These are phyloP conservation scores for Panthera leo DNA, from an alignment of 2,113 vertebrate species.

Conservation along the genomic window DNA sequence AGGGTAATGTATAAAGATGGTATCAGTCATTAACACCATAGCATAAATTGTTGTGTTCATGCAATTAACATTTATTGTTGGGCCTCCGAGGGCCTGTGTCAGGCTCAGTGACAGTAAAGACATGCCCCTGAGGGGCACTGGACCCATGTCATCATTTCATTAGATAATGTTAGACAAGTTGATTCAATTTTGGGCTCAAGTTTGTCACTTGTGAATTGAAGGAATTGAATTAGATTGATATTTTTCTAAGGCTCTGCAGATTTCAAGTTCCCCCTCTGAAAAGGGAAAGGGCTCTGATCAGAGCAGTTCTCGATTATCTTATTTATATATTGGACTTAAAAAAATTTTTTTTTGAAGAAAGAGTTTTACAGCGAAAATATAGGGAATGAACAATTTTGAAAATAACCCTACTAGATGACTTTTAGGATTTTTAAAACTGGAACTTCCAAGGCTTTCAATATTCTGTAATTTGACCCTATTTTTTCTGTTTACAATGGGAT, in stretches of 20 bases:
- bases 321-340: background rate
- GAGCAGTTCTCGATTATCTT: background rate
- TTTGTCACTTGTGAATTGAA: slow-evolving; percentile 10
- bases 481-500: background rate
- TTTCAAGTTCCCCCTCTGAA: background rate
- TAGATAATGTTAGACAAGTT: background rate
- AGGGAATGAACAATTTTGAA: background rate
- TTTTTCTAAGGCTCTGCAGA: background rate
- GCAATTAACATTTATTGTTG: background rate
- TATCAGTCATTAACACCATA: slow-evolving; percentile 23
- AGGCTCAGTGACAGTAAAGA: background rate
- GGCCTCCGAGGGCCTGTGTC: background rate
- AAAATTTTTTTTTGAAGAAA: background rate
- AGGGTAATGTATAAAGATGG: background rate
- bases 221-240: background rate
- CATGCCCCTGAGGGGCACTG: background rate
- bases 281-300: background rate
- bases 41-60: slow-evolving; percentile 4
- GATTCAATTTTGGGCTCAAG: background rate
- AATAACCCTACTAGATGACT: background rate
- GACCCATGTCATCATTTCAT: background rate
- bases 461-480: background rate
- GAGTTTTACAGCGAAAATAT: background rate
- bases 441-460: background rate
- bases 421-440: background rate